These are phyloP conservation scores for Darevskia mixta DNA, from an alignment of 2,797 vertebrate genomes.

Conservation along the genomic window DNA sequence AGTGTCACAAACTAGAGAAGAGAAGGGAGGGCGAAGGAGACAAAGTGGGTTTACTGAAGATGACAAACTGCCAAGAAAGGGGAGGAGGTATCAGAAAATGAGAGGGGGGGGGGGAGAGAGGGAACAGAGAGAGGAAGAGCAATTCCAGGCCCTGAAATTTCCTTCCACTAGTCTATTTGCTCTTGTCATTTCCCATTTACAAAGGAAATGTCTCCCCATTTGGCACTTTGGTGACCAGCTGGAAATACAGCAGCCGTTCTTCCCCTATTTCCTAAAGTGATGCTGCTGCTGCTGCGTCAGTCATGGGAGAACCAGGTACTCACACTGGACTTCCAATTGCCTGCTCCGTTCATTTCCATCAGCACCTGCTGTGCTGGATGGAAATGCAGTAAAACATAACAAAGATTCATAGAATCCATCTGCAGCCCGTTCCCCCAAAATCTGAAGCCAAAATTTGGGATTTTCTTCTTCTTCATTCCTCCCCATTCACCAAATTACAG, in stretches of 20 bases:
- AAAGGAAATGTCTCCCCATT: background rate
- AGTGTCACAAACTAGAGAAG: slow-evolving; percentile 40
- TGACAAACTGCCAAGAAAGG: background rate
- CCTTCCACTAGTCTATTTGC: background rate
- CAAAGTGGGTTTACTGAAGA: slow-evolving; percentile 34
- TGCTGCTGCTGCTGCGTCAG: background rate
- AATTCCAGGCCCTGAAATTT: background rate
- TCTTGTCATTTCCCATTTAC: background rate
- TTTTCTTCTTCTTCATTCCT: background rate
- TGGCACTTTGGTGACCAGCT: background rate
- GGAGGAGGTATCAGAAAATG: background rate
- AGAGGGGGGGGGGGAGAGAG: background rate
- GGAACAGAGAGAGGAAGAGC: background rate
- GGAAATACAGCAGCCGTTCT: background rate
- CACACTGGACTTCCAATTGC: no score
- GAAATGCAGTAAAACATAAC: background rate
- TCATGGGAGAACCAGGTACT: background rate
- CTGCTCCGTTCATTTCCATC: background rate
- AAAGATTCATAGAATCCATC: background rate
- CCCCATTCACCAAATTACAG: no score
- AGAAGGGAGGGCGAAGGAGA: slow-evolving; percentile 19
- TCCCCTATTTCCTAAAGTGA: no score
- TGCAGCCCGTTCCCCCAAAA: background rate
- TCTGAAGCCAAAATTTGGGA: background rate
- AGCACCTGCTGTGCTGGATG: background rate